Conservation (phyloP, 2,888 invertebrate genomes). For the Eulithis prunata region DNA sequence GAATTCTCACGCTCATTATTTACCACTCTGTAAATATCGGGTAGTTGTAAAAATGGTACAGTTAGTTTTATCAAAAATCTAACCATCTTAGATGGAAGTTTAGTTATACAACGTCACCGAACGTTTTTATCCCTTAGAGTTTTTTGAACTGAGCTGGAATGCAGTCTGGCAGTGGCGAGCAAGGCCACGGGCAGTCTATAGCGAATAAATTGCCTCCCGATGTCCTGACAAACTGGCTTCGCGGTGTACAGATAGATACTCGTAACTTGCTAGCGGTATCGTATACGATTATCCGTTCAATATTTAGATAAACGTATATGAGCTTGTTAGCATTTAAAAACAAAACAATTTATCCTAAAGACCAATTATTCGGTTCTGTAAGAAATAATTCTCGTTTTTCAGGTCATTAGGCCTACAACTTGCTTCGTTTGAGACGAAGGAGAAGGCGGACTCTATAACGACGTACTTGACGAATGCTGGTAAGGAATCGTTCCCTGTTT, state of each 20-base stretch:
- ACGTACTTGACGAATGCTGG: slow-evolving; percentile 93
- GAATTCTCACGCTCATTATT: too few species aligned
- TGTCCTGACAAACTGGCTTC: slow-evolving; percentile 63
- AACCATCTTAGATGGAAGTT: too few species aligned
- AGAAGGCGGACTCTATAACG: slow-evolving; percentile 93
- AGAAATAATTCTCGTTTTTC: slow-evolving; percentile 49
- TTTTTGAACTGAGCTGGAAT: slow-evolving; percentile 74
- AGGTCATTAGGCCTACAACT: slow-evolving; percentile 93
- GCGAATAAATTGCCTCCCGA: slow-evolving; percentile 75
- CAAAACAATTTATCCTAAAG: slow-evolving; percentile 23
- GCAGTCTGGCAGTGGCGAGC: slow-evolving; percentile 58
- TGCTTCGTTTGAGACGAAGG: slow-evolving; percentile 93
- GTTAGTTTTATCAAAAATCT: not conserved
- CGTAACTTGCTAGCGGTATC: slow-evolving; percentile 60
- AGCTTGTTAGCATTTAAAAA: slow-evolving; percentile 33
- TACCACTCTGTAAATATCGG: too few species aligned
- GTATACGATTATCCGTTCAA: slow-evolving; percentile 65
- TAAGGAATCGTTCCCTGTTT: slow-evolving; percentile 47
- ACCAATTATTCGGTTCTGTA: slow-evolving; percentile 26
- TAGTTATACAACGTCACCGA: slow-evolving; percentile 36
- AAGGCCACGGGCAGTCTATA: slow-evolving; percentile 73
- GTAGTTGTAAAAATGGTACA: too few species aligned
- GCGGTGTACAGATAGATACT: slow-evolving; percentile 49
- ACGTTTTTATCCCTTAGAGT: slow-evolving; percentile 67
- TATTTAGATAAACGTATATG: slow-evolving; percentile 62